phyloP scores from a whole-genome alignment of 53 echinoderm and acorn worm species.

The Paracentrotus lividus region DNA sequence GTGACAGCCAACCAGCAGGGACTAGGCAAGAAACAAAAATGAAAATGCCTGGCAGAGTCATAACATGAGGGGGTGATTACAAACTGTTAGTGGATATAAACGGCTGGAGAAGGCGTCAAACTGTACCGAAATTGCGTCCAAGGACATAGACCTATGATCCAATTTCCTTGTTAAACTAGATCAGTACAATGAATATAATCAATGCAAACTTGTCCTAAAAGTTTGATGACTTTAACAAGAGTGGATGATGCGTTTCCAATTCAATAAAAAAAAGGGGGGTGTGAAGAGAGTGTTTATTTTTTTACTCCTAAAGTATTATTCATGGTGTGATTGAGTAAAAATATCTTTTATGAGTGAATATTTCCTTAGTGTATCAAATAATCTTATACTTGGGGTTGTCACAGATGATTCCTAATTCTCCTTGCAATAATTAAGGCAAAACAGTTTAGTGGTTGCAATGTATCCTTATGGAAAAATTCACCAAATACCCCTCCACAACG shows the following conservation, averaged over 20 bases:
- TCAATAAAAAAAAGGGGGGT: background rate
- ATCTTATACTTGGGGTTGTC: too few relatives aligned
- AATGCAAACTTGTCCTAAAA: background rate
- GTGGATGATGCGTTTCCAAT: background rate
- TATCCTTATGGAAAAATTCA: too few relatives aligned
- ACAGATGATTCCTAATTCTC: too few relatives aligned
- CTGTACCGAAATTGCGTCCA: background rate
- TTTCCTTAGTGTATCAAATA: too few relatives aligned
- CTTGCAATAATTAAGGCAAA: too few relatives aligned
- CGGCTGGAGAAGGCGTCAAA: background rate
- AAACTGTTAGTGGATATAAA: background rate
- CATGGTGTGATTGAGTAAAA: too few relatives aligned
- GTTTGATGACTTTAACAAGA: background rate
- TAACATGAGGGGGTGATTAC: background rate
- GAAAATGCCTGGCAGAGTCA: background rate
- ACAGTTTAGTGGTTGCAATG: too few relatives aligned
- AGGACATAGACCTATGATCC: background rate
- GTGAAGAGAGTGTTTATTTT: too few relatives aligned
- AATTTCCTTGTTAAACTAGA: slow-evolving; percentile 20
- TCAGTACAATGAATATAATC: background rate
- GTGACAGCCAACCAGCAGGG: background rate
- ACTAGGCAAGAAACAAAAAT: background rate
- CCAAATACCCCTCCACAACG: too few relatives aligned
- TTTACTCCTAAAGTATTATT: too few relatives aligned
- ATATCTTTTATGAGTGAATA: too few relatives aligned